Conservation (phyloP, 2,888 invertebrate genomes). For the Drosophila flavopinicola region DNA sequence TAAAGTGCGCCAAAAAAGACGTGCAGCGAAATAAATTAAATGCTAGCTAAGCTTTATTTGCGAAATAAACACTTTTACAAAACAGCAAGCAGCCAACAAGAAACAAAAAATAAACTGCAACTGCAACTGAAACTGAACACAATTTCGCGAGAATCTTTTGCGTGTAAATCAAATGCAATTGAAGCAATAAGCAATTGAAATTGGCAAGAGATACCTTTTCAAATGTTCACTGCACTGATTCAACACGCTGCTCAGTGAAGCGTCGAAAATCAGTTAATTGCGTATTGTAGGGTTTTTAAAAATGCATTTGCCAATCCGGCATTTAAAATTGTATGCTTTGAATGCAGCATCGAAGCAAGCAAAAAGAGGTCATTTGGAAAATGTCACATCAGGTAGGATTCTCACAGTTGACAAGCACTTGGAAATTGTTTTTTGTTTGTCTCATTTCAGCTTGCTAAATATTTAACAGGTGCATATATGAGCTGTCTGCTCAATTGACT, state of each 20-base stretch:
- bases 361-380: too few species aligned
- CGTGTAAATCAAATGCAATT: conserved; percentile 55
- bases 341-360: too few species aligned
- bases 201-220: conserved; percentile 11
- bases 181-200: conserved; percentile 53
- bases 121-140: conserved; percentile 13
- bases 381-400: too few species aligned
- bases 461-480: too few species aligned
- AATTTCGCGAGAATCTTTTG: conserved; percentile 38
- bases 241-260: neutral
- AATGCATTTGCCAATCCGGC: neutral
- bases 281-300: neutral
- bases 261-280: neutral
- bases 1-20: conserved; percentile 45
- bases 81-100: conserved; percentile 14
- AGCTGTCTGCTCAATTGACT: too few species aligned
- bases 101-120: conserved; percentile 6
- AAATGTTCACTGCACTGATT: conserved; percentile 1
- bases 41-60: conserved; percentile 38
- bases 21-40: conserved; percentile 56
- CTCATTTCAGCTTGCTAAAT: too few species aligned
- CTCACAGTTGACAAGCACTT: too few species aligned
- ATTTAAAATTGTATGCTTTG: neutral
- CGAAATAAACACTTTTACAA: conserved; percentile 29
- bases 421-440: too few species aligned